These are phyloP conservation scores for Miichthys miiuy DNA, from an alignment of 2,797 vertebrate species.

Conservation along the genomic window DNA sequence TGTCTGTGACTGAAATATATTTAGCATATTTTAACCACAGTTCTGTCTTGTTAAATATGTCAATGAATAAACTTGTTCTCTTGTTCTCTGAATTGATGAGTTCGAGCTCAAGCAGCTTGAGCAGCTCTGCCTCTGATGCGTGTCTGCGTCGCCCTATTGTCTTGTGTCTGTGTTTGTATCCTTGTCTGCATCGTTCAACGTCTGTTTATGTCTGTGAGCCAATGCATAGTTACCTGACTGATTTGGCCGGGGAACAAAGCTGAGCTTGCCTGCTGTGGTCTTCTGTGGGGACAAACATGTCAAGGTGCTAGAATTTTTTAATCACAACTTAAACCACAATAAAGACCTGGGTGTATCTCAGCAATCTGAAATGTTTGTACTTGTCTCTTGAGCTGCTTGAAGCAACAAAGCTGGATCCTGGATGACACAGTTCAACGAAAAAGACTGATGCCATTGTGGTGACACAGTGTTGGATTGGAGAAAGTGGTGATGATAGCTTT, in stretches of 20 bases:
- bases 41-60: slow-evolving; percentile 4
- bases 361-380: slow-evolving; percentile 37
- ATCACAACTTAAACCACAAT: slow-evolving; percentile 56
- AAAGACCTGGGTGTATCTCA: slow-evolving; percentile 30
- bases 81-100: slow-evolving; percentile 34
- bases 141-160: slow-evolving; percentile 14
- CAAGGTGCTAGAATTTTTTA: slow-evolving; percentile 43
- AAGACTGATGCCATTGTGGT: neutral
- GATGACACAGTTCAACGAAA: slow-evolving; percentile 6
- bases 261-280: slow-evolving; percentile 14
- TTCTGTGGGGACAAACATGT: slow-evolving; percentile 57
- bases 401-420: slow-evolving; percentile 32
- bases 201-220: slow-evolving; percentile 58
- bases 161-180: slow-evolving; percentile 51
- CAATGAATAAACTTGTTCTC: slow-evolving; percentile 12
- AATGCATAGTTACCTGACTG: slow-evolving; percentile 56
- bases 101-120: neutral
- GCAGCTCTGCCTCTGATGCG: slow-evolving; percentile 28
- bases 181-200: slow-evolving; percentile 20
- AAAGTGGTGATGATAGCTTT: neutral
- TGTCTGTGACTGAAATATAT: neutral
- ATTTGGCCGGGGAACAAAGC: slow-evolving; percentile 69
- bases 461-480: neutral
- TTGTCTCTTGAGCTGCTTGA: slow-evolving; percentile 28
- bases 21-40: neutral